phyloP scores from a whole-genome alignment of 1,140 invertebrate species.

The Tachypleus tridentatus region DNA sequence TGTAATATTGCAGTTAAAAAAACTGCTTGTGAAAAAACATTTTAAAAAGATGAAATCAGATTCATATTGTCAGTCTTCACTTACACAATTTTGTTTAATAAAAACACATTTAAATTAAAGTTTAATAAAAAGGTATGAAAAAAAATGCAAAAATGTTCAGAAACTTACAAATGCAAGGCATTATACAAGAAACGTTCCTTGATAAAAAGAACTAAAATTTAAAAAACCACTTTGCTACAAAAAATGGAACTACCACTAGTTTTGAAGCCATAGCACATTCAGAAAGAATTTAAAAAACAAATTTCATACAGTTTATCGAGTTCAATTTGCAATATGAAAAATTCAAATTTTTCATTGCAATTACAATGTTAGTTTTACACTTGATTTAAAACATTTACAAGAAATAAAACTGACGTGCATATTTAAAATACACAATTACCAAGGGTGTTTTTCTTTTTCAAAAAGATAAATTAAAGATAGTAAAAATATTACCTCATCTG shows the following conservation, averaged over 20 bases:
- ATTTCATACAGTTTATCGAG: too few relatives aligned
- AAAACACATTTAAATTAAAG: too few relatives aligned
- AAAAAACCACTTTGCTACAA: too few relatives aligned
- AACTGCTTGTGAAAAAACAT: slow-evolving; percentile 26
- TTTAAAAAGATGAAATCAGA: slow-evolving; percentile 14
- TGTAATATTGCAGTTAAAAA: slow-evolving; percentile 1
- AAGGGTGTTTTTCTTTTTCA: background rate
- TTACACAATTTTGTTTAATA: background rate
- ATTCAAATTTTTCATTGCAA: background rate
- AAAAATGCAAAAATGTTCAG: too few relatives aligned
- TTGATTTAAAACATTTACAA: background rate
- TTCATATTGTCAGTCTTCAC: slow-evolving; percentile 15
- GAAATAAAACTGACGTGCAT: slow-evolving; percentile 12
- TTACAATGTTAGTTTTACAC: background rate
- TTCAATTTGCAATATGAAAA: background rate
- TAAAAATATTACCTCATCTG: slow-evolving; percentile 29
- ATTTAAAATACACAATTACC: slow-evolving; percentile 14
- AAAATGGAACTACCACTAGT: too few relatives aligned
- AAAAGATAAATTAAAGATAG: background rate
- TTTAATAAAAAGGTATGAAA: too few relatives aligned
- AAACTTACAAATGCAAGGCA: too few relatives aligned
- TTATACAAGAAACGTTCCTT: too few relatives aligned
- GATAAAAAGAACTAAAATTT: too few relatives aligned
- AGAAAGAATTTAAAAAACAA: too few relatives aligned
- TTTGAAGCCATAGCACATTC: too few relatives aligned